Conservation (phyloP, 2,797 vertebrate genomes). For the Eremophila alpestris region DNA sequence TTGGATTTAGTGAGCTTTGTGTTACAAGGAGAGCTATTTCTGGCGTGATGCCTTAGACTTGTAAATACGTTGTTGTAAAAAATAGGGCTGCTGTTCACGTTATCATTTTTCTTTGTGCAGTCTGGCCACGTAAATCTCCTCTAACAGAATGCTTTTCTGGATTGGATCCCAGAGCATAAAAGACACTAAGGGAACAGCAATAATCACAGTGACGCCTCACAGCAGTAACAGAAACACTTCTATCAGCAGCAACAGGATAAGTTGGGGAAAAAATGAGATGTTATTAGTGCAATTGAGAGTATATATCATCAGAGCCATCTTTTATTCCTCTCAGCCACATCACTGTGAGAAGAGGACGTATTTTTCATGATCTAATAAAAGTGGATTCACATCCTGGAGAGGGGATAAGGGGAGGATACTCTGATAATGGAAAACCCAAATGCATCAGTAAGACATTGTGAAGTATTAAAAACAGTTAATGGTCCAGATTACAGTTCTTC, state of each 20-base stretch:
- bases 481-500: not conserved
- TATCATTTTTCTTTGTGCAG: conserved; percentile 39
- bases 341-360: not conserved
- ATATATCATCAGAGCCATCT: conserved; percentile 11
- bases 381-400: not conserved
- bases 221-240: conserved; percentile 42
- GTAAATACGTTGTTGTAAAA: conserved; percentile 32
- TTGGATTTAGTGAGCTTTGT: not conserved
- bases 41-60: not conserved
- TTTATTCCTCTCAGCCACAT: conserved; percentile 23
- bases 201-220: conserved; percentile 16
- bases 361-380: conserved; percentile 15
- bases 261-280: not conserved
- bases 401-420: not conserved
- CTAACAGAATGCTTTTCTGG: conserved; percentile 50
- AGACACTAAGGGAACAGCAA: conserved; percentile 47
- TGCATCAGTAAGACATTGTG: conserved; percentile 1
- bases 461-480: conserved; percentile 42
- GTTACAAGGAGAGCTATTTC: not conserved
- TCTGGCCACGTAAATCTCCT: conserved; percentile 52
- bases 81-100: not conserved
- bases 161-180: conserved; percentile 62
- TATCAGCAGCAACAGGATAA: conserved; percentile 23
- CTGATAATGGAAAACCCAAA: not conserved
- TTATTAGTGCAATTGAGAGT: conserved; percentile 32